Evolutionary conservation across 2,113 vertebrate genomes (phyloP).

Genomic region (Pterocles orientalis): DNA sequence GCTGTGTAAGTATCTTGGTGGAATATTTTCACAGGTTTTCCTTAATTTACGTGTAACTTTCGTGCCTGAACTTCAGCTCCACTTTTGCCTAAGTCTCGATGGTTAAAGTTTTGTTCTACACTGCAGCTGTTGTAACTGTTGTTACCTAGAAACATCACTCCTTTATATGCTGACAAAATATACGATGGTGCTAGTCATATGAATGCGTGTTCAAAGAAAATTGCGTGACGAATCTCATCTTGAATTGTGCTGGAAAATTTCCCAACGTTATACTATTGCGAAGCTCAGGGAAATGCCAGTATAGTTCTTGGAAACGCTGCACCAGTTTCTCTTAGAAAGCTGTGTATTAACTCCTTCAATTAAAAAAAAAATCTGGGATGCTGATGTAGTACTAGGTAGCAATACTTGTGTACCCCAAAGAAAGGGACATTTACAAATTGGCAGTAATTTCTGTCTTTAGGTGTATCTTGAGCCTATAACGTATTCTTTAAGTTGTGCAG

Average conservation of each 20-base stretch:
- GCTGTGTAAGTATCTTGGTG: not conserved
- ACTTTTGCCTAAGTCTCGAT: not conserved
- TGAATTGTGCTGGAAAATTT: slow-evolving; percentile 31
- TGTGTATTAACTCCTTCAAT: not conserved
- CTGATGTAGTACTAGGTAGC: not conserved
- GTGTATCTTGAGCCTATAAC: not conserved
- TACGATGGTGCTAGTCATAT: not conserved
- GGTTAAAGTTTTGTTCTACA: not conserved
- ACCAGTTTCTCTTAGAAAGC: not conserved
- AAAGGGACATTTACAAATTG: not conserved
- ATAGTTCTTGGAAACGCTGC: slow-evolving; percentile 16
- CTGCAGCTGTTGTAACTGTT: not conserved
- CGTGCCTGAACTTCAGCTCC: not conserved
- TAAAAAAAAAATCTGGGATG: not conserved
- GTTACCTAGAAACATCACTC: not conserved
- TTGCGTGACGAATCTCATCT: not conserved
- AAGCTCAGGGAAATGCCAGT: not conserved
- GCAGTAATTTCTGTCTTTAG: not conserved
- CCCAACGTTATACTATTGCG: not conserved
- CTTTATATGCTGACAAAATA: not conserved
- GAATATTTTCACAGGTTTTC: not conserved
- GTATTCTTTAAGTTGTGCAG: not conserved
- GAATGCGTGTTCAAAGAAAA: not conserved
- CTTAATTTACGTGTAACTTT: not conserved
- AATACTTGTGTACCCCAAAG: not conserved